A percentile compares a stretch with the other conserved stretches of the same genome.
phyloP scores from a whole-genome alignment of 2,113 vertebrate genomes.

The Corythornis cristatus region DNA sequence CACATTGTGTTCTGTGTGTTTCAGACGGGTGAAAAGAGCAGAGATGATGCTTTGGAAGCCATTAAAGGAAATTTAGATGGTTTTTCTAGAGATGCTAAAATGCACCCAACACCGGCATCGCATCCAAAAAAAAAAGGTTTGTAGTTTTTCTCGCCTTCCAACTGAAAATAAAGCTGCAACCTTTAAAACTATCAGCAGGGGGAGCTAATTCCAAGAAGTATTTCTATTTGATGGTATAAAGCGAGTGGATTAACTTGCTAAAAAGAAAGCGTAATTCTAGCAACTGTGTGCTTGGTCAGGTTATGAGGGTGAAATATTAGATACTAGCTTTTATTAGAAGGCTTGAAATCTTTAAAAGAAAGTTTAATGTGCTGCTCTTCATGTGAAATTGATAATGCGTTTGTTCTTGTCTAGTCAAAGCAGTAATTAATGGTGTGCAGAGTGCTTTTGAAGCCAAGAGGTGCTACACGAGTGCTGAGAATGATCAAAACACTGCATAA shows the following conservation, averaged over 20 bases:
- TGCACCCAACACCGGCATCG: conserved; percentile 92
- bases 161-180: not conserved
- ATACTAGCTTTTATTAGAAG: not conserved
- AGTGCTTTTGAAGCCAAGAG: conserved; percentile 37
- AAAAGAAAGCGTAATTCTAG: not conserved
- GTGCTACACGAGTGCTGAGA: not conserved
- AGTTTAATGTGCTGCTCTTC: not conserved
- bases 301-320: not conserved
- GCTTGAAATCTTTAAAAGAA: not conserved
- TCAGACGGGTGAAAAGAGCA: conserved; percentile 93
- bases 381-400: not conserved
- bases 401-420: conserved; percentile 19
- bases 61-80: conserved; percentile 98
- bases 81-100: conserved; percentile 97
- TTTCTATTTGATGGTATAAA: not conserved
- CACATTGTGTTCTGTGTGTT: conserved; percentile 39
- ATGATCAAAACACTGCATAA: not conserved
- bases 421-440: conserved; percentile 21
- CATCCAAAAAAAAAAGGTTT: conserved; percentile 94
- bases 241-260: not conserved
- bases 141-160: conserved; percentile 25
- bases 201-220: not conserved
- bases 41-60: conserved; percentile 96
- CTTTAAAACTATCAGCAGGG: not conserved
- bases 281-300: not conserved